Percentiles rank a stretch among this genome's conserved stretches.
Evolutionary conservation across 1,140 invertebrate genomes (phyloP).

Genomic region (Galleria mellonella): DNA sequence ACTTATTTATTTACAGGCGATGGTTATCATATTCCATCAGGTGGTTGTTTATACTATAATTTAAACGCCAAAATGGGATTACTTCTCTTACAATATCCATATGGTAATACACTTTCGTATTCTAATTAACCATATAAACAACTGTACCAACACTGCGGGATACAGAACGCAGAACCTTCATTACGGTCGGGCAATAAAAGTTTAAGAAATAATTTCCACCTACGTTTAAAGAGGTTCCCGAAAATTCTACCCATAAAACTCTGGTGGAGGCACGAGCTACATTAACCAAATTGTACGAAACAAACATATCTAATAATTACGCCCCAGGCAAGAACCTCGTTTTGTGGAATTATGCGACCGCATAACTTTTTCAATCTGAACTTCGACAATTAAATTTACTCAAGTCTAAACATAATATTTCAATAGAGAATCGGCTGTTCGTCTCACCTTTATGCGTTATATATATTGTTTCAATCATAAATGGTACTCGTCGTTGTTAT

Average conservation of each 20-base stretch:
- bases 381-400: conserved; percentile 68
- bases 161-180: conserved; percentile 20
- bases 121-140: too few species aligned
- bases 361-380: conserved; percentile 69
- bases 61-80: too few species aligned
- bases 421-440: conserved; percentile 49
- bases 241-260: conserved; percentile 50
- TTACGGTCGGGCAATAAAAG: conserved; percentile 37
- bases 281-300: conserved; percentile 62
- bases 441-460: not conserved
- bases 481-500: too few species aligned
- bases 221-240: conserved; percentile 36
- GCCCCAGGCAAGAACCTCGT: conserved; percentile 33
- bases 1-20: too few species aligned
- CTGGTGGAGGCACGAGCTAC: conserved; percentile 28
- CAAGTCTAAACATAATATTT: conserved; percentile 53
- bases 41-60: too few species aligned
- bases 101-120: too few species aligned
- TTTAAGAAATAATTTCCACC: conserved; percentile 49
- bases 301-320: conserved; percentile 65
- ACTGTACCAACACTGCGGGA: too few species aligned
- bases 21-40: too few species aligned
- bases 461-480: too few species aligned
- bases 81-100: too few species aligned
- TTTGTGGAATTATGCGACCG: conserved; percentile 58